Base-by-base conservation (phyloP, 2,797 vertebrate genomes). In the Sorex maritimensis region DNA sequence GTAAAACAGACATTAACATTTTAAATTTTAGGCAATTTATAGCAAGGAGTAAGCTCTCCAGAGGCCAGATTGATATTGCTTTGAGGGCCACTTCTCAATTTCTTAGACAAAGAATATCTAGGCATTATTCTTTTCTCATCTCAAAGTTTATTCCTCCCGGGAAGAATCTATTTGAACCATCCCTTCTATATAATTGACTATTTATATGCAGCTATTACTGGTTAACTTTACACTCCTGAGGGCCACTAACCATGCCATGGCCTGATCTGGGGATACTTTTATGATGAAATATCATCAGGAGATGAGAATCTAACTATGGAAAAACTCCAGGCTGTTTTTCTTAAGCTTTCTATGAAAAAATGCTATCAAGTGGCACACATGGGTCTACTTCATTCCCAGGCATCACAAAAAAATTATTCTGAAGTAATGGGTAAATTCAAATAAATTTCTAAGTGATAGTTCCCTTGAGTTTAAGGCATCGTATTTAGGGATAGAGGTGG, bases 81-180 rank as follows among this genome's bases (percentile, higher is more conserved):
- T 95, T 89, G 89, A 95, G 93, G 77, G 91, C 71, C 90, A 87
- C 93, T 95, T 96, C 94, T 96, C 95, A 96, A 95, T 96, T 97
- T 97, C 92, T 96, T 96, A 96, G 68, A 96, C 58, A 97, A 95
- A 92, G 92, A 94, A 85, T 96, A 96, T 88, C 88, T 95, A 90
- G 85, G 71, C 74, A 94, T 97, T 94, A 89, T 96, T 96, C 88
- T 85, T 95, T 96, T 49, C 90, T 95, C 96, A 96, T 96, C 84
- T 95, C 81, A n/a, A 75, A 58, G 19, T 82, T 78, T 67, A 93
- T 95, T 94, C 65, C 94, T 94, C 90, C 72, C 74, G 85, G 81
- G 88, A 63, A 90, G 83, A 72, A 93, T 91, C 79, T 52, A 82
- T 96, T 91, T 93, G 73, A 79, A 86, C 46, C 8, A 95, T 94